phyloP scores from a whole-genome alignment of 2,888 invertebrate species.

The Hirtodrosophila alboralis region DNA sequence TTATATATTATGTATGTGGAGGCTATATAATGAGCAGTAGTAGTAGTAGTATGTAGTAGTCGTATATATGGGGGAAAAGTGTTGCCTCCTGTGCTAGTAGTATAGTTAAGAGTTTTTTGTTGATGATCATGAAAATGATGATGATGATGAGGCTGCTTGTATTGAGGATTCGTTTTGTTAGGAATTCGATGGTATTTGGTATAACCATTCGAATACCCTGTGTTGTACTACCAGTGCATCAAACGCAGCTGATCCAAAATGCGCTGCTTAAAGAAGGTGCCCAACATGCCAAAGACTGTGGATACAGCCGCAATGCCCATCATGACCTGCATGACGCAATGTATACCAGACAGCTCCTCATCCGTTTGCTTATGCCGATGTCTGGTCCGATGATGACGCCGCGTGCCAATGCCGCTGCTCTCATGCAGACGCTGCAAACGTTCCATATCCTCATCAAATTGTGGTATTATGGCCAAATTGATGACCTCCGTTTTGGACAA shows the following conservation, averaged over 20 bases:
- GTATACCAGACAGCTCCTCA: slow-evolving; percentile 83
- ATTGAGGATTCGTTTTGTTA: slow-evolving; percentile 8
- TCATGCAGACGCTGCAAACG: slow-evolving; percentile 81
- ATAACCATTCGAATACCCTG: slow-evolving; percentile 51
- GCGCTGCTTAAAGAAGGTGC: slow-evolving; percentile 84
- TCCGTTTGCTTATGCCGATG: slow-evolving; percentile 82
- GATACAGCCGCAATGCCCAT: slow-evolving; percentile 84
- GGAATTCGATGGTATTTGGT: slow-evolving; percentile 72
- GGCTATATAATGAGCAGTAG: slow-evolving; percentile 33
- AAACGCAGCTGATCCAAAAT: slow-evolving; percentile 84
- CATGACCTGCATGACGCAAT: slow-evolving; percentile 84
- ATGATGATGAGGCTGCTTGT: slow-evolving; percentile 17
- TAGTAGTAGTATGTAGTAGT: slow-evolving; percentile 38
- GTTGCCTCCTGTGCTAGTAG: slow-evolving; percentile 31
- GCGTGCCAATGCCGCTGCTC: slow-evolving; percentile 73
- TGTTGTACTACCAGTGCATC: slow-evolving; percentile 85
- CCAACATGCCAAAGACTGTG: slow-evolving; percentile 84
- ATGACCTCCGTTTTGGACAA: slow-evolving; percentile 84
- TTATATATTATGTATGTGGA: slow-evolving; percentile 23
- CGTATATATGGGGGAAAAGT: slow-evolving; percentile 17
- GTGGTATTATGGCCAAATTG: slow-evolving; percentile 84
- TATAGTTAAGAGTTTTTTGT: slow-evolving; percentile 15
- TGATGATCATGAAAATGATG: slow-evolving; percentile 14
- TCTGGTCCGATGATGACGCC: slow-evolving; percentile 81
- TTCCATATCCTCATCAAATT: slow-evolving; percentile 84